Evolutionary conservation across 2,113 vertebrate species (phyloP), one percentile per base, ranked within the genome.

Genomic region (Gorilla gorilla): DNA sequence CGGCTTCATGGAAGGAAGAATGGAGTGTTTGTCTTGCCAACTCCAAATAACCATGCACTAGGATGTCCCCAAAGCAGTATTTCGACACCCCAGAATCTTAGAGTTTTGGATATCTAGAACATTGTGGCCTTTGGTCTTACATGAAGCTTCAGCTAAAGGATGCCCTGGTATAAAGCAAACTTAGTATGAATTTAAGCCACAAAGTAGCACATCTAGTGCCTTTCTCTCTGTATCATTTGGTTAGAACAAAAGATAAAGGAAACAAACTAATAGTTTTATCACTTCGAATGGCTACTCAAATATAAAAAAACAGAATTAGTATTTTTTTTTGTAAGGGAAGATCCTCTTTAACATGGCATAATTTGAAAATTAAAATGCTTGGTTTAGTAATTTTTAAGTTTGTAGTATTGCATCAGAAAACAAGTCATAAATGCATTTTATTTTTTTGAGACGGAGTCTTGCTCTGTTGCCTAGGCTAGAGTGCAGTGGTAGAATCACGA

Each of bases 321-420:
- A 13, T 7, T 88, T 70, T 68, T 68, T 96, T 73, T 86, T 81
- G 1, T 76, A 78, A 27, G 66, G 92, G 40, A 90, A 94, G 35
- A 40, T 50, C 17, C n/a, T 94, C 30, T 90, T 93, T 61, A 89
- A 50, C 43, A 84, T 7, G 70, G 48, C 10, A 17, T 92, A 85
- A 93, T 78, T 89, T 81, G n/a, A 96, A 91, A 95, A 76, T 43
- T 25, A 25, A 92, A 94, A 68, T 79, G 45, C 72, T 59, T 90
- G 32, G 27, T 30, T 76, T 76, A 61, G 72, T 95, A 3, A n/a
- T 80, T 89, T 93, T 64, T 59, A 52, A 81, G 57, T 55, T 52
- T 84, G 2, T 84, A 90, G 35, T 90, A 5, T 30, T 50, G 50
- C 32, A 35, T 83, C 90, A 55, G 48, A 23, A 94, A 84, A 85